Evolutionary conservation across 2,888 invertebrate genomes (phyloP), one percentile per base, ranked within the genome.

Genomic region (Acholoe squamosa): DNA sequence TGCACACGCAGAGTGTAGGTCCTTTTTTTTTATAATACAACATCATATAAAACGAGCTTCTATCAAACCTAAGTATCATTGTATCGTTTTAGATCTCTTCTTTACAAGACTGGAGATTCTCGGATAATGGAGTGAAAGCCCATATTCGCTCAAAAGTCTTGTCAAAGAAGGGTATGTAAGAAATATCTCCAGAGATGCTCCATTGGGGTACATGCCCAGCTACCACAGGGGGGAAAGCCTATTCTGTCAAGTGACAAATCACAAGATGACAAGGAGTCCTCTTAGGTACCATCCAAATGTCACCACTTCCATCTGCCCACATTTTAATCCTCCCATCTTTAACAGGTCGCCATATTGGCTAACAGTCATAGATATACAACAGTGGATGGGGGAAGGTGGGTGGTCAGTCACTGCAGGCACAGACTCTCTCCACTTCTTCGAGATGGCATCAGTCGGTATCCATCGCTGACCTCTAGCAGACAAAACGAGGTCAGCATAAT

Each of bases 171-270:
- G n/a, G n/a, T 19, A 61, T 71, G 71, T 71, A 0, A 71, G 28
- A 25, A 71, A 28, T 28, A 71, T 7, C 25, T 28, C 71, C 71
- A n/a, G 1, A 25, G 25, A 1, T 71, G 1, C 28, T 71, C n/a
- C n/a, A 12, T 67, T n/a, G 7, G 67, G 14, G 25, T 14, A 71
- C 25, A 28, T 28, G 71, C 25, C 71, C 71, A 25, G 12, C 28
- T 28, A 28, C 71, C 14, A 71, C 31, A 14, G 31, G 71, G 25
- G 71, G 28, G 25, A 71, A 71, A 71, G 71, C 71, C 71, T 71
- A 71, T n/a, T 71, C 71, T 71, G 71, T 71, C 71, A 71, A 71
- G 71, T 71, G 71, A 71, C 71, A 71, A 71, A 71, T 71, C 71
- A 71, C 71, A 71, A 71, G n/a, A n/a, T 61, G 61, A 61, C 61